Evolutionary conservation across 2,888 invertebrate species (phyloP).

Genomic region (Drosophila trichaetosa): DNA sequence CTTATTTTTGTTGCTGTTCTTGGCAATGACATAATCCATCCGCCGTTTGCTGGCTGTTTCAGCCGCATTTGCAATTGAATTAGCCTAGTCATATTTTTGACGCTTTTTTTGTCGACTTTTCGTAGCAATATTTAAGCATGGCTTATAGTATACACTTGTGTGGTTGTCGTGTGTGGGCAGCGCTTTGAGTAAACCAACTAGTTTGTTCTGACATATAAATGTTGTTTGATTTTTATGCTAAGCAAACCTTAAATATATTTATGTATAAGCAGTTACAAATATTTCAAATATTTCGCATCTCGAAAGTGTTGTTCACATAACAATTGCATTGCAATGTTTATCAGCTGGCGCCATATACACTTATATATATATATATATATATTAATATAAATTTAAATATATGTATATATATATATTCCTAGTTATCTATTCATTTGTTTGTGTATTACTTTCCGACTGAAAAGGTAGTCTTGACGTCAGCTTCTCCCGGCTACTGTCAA

Average conservation of each 20-base stretch:
- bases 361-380: background rate
- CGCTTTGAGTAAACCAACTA: conserved; percentile 28
- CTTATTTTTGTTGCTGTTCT: conserved; percentile 21
- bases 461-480: conserved; percentile 43
- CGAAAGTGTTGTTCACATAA: background rate
- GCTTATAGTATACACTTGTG: conserved; percentile 40
- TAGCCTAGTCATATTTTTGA: conserved; percentile 8
- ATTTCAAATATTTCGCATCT: background rate
- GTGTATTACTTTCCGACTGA: conserved; percentile 44
- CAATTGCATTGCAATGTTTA: background rate
- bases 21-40: conserved; percentile 70
- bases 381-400: conserved; percentile 3
- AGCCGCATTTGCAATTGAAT: conserved; percentile 44
- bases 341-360: background rate
- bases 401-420: conserved; percentile 2
- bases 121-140: conserved; percentile 44
- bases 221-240: conserved; percentile 35
- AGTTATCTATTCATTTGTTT: conserved; percentile 36
- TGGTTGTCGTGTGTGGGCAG: conserved; percentile 35
- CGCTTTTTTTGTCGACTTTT: conserved; percentile 34
- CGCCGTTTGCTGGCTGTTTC: conserved; percentile 21
- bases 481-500: conserved; percentile 27
- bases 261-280: background rate
- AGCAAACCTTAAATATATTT: background rate
- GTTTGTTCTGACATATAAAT: conserved; percentile 56